A percentile compares a stretch with the other conserved stretches of the same genome.
Evolutionary conservation across 2,113 vertebrate species (phyloP).

Genomic region (Channa maculata): DNA sequence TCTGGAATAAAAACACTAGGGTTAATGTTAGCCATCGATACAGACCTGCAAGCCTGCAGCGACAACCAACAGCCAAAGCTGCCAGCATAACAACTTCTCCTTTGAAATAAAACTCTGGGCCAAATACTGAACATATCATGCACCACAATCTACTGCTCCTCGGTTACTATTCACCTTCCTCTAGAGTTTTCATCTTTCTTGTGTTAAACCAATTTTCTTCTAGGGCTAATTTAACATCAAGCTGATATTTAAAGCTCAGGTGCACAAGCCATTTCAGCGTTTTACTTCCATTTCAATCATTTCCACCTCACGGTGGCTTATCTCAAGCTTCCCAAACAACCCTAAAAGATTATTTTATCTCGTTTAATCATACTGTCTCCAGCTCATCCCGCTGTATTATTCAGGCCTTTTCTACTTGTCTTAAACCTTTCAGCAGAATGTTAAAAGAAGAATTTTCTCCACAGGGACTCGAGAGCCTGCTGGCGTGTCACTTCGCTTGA

Average conservation of each 20-base stretch:
- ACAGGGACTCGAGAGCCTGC: conserved; percentile 49
- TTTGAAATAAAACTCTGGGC: neutral
- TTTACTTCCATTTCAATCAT: conserved; percentile 7
- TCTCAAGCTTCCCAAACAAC: conserved; percentile 18
- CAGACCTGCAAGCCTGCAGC: conserved; percentile 29
- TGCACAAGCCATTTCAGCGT: conserved; percentile 5
- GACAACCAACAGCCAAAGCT: conserved; percentile 31
- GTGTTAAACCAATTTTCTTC: neutral
- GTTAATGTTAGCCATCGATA: conserved; percentile 33
- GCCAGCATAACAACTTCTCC: neutral
- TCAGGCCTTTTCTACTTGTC: conserved; percentile 32
- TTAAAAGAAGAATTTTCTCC: conserved; percentile 67
- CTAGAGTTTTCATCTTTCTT: neutral
- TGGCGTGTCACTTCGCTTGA: conserved; percentile 67
- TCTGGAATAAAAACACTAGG: conserved; percentile 37
- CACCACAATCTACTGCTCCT: neutral
- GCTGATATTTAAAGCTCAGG: conserved; percentile 7
- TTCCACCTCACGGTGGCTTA: neutral
- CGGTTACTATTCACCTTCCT: conserved; percentile 2
- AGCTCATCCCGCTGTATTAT: conserved; percentile 20
- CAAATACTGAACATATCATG: conserved; percentile 7
- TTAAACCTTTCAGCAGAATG: conserved; percentile 68
- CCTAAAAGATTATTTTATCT: conserved; percentile 27
- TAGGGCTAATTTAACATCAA: neutral
- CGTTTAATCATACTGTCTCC: conserved; percentile 31